phyloP scores from a whole-genome alignment of 2,888 invertebrate species.

The Eupithecia tripunctaria region DNA sequence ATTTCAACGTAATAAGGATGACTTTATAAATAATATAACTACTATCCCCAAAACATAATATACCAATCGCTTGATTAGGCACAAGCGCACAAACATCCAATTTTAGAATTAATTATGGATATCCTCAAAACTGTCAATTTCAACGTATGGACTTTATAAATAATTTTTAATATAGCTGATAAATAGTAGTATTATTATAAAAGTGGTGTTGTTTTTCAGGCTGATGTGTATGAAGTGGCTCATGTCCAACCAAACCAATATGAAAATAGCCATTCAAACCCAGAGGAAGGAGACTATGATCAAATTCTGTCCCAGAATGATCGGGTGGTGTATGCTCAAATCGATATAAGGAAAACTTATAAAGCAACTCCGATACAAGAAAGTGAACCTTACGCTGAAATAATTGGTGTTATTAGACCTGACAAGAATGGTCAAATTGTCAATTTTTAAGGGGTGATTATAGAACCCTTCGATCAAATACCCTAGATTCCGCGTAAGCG shows the following conservation, averaged over 20 bases:
- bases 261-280: neutral
- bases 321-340: conserved; percentile 15
- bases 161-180: neutral
- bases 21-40: too few species aligned
- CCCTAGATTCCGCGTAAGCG: too few species aligned
- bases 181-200: neutral
- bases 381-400: conserved; percentile 17
- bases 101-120: too few species aligned
- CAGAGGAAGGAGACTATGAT: neutral
- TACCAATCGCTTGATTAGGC: too few species aligned
- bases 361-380: neutral
- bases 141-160: too few species aligned
- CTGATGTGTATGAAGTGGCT: neutral
- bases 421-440: neutral
- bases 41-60: too few species aligned
- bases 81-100: too few species aligned
- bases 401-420: conserved; percentile 14
- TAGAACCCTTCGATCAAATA: too few species aligned
- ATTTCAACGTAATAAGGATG: too few species aligned
- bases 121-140: too few species aligned
- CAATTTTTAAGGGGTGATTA: neutral
- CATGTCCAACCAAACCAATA: neutral
- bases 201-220: neutral
- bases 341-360: neutral
- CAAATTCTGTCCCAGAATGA: neutral